Evolutionary conservation across 2,888 invertebrate species (phyloP).

Genomic region (Scaptomyza cyrtandrae): DNA sequence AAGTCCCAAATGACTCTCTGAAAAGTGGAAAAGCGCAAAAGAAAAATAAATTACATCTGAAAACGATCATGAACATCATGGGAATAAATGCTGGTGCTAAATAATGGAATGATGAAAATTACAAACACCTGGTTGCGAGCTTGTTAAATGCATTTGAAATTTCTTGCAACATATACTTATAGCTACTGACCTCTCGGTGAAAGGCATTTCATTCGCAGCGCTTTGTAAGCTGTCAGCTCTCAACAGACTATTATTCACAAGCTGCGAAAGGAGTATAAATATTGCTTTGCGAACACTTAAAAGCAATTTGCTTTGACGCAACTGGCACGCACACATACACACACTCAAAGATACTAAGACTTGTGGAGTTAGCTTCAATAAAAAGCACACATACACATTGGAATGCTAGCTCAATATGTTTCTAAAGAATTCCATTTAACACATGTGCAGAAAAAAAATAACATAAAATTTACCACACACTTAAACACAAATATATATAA

Average conservation of each 20-base stretch:
- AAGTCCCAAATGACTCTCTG: not conserved
- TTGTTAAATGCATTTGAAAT: constrained; percentile 3
- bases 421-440: constrained; percentile 60
- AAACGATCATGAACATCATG: not conserved
- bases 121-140: not conserved
- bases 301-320: constrained; percentile 63
- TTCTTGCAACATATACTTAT: not conserved
- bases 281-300: constrained; percentile 70
- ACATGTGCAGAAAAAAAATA: constrained; percentile 46
- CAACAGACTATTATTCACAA: constrained; percentile 66
- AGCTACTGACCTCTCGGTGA: constrained; percentile 23
- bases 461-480: constrained; percentile 22
- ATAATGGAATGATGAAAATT: not conserved
- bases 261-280: constrained; percentile 54
- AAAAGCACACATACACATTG: constrained; percentile 10
- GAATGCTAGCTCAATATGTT: constrained; percentile 27
- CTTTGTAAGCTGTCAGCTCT: constrained; percentile 61
- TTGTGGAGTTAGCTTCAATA: constrained; percentile 7
- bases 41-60: not conserved
- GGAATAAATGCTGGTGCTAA: not conserved
- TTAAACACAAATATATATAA: constrained; percentile 15
- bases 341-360: not conserved
- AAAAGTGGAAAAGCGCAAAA: too few species aligned
- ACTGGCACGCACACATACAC: constrained; percentile 15
- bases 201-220: constrained; percentile 14